phyloP scores from a whole-genome alignment of 1,140 invertebrate genomes.

The Steinernema feltiae region DNA sequence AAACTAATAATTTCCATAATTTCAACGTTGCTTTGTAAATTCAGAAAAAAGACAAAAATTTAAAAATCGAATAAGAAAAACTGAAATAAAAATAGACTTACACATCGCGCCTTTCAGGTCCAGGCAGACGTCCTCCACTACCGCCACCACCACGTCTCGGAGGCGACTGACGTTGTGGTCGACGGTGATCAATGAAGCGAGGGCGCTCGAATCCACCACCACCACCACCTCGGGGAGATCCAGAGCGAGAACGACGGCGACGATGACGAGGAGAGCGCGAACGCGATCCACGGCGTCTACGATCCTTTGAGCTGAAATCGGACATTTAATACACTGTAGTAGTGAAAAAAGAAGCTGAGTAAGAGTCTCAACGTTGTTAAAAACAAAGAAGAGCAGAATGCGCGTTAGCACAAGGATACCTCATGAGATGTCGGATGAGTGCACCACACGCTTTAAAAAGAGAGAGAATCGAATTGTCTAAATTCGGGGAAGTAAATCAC shows the following conservation, averaged over 20 bases:
- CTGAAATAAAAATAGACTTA: slow-evolving; percentile 36
- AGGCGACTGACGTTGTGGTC: slow-evolving; percentile 9
- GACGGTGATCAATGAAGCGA: slow-evolving; percentile 26
- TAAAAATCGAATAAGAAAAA: background rate
- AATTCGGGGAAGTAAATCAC: background rate
- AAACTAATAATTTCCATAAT: background rate
- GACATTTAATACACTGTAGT: background rate
- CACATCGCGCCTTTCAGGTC: slow-evolving; percentile 55
- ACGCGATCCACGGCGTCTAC: slow-evolving; percentile 7
- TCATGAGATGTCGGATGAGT: background rate
- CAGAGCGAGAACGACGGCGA: slow-evolving; percentile 33
- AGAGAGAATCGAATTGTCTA: no score
- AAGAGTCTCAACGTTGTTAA: background rate
- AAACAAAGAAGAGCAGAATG: background rate
- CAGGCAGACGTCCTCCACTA: slow-evolving; percentile 45
- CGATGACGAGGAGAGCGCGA: slow-evolving; percentile 23
- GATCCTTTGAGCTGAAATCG: slow-evolving; percentile 26
- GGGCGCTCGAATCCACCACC: slow-evolving; percentile 24
- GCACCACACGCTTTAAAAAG: background rate
- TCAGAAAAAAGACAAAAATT: background rate
- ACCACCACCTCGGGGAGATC: no score
- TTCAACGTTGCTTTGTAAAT: background rate
- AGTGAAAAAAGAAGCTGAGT: background rate
- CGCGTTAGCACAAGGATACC: background rate
- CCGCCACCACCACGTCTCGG: slow-evolving; percentile 18